Evolutionary conservation across 2,888 invertebrate genomes (phyloP), one percentile per base, ranked within the genome.

Genomic region (Phragmatobia fuliginosa): DNA sequence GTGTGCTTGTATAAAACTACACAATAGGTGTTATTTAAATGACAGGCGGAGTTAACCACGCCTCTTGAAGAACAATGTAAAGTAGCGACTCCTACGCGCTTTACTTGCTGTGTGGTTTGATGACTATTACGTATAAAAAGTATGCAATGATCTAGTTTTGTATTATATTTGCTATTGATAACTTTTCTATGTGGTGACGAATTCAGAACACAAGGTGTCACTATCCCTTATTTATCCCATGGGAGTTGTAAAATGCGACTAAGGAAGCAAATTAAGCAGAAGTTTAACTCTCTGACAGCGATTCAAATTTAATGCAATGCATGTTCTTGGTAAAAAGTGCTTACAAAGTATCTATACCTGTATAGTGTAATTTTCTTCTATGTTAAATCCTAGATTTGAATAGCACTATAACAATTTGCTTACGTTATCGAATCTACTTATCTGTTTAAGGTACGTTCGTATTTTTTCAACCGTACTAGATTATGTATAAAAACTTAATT

Each of bases 1-100:
- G 77, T 83, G 75, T 82, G 83, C 78, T 83, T 82, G 74, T 85
- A 85, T 84, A 84, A 84, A 84, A 77, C 71, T 78, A 64, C 68
- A 85, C 85, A 85, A 87, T 85, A 78, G 72, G 63, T 79, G 73
- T 70, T 76, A 68, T 68, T 78, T 81, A 75, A 84, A 85, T 84
- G 75, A 79, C 72, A 69, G 86, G 88, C 73, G 86, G 80, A 77
- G 74, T 70, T 68, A 62, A 62, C 73, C 74, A 78, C 87, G 83
- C 88, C 87, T 73, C 72, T 66, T 56, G 65, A 66, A 45, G 74
- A 73, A 75, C 76, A 79, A 79, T 78, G 66, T 66, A 58, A 58
- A 45, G 32, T 59, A 58, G 31, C 52, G 68, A 78, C 84, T 83
- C 86, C 87, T 74, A 87, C 87, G 80, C 86, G 78, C n/a, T 66